phyloP scores from a whole-genome alignment of 1,140 invertebrate species.

The Apocrypta bakeri region DNA sequence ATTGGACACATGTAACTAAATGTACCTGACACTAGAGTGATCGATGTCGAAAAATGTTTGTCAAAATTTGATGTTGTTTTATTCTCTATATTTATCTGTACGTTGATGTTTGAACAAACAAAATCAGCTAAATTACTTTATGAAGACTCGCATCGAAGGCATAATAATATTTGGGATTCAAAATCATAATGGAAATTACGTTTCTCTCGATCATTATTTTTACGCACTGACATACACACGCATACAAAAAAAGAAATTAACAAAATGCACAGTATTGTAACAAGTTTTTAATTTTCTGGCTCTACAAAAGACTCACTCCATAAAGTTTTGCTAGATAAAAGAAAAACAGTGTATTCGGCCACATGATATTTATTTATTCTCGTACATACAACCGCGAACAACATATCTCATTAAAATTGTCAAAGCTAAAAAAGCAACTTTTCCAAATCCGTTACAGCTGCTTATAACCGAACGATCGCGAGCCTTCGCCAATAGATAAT shows the following conservation, averaged over 20 bases:
- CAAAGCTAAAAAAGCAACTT: background rate
- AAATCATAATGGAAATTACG: constrained; percentile 28
- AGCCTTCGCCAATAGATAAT: constrained; percentile 25
- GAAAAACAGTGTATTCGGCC: constrained; percentile 13
- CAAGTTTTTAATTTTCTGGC: constrained; percentile 33
- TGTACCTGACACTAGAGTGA: constrained; percentile 40
- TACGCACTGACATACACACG: no score
- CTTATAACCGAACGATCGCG: constrained; percentile 37
- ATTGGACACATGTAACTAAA: constrained; percentile 22
- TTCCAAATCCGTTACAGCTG: constrained; percentile 49
- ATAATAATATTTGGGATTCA: constrained; percentile 30
- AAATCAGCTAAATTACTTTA: background rate
- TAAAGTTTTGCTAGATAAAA: constrained; percentile 28
- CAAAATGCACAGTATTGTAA: constrained; percentile 38
- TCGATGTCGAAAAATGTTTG: constrained; percentile 31
- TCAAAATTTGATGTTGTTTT: constrained; percentile 31
- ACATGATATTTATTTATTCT: background rate
- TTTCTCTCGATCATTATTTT: background rate
- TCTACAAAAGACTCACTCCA: constrained; percentile 19
- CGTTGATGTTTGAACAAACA: constrained; percentile 8
- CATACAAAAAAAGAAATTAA: constrained; percentile 2
- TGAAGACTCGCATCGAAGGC: constrained; percentile 40
- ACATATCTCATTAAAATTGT: background rate
- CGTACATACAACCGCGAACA: background rate
- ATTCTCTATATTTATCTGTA: constrained; percentile 15